phyloP scores from a whole-genome alignment of 2,113 vertebrate species.

The Butorides virescens region DNA sequence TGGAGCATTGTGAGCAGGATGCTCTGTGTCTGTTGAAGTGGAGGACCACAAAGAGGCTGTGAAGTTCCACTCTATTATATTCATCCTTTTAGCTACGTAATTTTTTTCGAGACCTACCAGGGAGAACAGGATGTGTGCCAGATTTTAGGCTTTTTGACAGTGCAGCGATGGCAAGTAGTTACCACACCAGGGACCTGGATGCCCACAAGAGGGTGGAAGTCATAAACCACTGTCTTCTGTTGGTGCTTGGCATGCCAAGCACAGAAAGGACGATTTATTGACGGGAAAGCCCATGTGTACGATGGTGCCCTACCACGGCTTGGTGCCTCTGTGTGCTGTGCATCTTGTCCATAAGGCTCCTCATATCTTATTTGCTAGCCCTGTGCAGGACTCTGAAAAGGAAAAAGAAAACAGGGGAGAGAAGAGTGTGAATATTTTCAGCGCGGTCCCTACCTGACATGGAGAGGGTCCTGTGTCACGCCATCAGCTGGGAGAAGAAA shows the following conservation, averaged over 20 bases:
- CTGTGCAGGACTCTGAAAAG: not conserved
- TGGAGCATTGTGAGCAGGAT: not conserved
- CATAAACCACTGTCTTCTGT: not conserved
- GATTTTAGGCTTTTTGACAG: not conserved
- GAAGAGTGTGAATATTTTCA: not conserved
- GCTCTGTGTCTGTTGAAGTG: not conserved
- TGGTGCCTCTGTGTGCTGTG: not conserved
- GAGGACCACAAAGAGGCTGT: not conserved
- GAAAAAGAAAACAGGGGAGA: not conserved
- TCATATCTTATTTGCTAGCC: not conserved
- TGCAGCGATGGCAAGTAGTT: not conserved
- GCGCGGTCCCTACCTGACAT: not conserved
- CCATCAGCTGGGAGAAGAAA: not conserved
- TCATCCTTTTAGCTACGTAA: not conserved
- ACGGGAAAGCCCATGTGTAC: fast-evolving
- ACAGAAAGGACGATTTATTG: not conserved
- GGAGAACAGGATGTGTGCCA: not conserved
- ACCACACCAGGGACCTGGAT: not conserved
- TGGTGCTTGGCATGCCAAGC: not conserved
- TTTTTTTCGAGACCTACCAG: not conserved
- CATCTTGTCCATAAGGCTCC: not conserved
- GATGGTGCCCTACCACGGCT: not conserved
- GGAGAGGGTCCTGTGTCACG: not conserved
- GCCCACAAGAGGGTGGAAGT: not conserved
- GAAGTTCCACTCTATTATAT: not conserved